Evolutionary conservation across 2,888 invertebrate genomes (phyloP), one percentile per base, ranked within the genome.

Genomic region (Flexamia atlantica): DNA sequence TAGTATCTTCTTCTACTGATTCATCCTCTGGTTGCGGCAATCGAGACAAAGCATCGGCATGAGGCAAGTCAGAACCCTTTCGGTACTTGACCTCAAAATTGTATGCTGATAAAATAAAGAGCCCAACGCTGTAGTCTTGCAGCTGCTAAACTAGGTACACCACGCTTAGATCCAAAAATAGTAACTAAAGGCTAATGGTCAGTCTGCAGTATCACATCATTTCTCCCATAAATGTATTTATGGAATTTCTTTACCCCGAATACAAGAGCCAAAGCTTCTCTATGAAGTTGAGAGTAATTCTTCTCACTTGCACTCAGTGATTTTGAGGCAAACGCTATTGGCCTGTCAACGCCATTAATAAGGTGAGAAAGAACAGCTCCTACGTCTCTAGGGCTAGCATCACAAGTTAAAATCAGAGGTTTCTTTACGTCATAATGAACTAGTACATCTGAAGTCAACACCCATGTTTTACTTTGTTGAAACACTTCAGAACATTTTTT

Each of bases 311-410:
- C 36, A 1, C 82, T 57, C 46, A 85, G 40, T 7, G 82, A 36
- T 64, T 64, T 5, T 42, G 84, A 85, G 30, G 82, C 85, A 82
- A 82, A 85, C 1, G 42, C 81, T 5, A 85, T 74, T 23, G 85
- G 81, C 23, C 36, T 53, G n/a, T 72, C 74, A 10, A 60, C 20
- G 1, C 79, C 82, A 82, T 79, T 36, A 17, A 79, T 68, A n/a
- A 32, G 50, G 10, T 85, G 83, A 60, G 40, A 2, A 2, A 86
- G 46, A 0, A 85, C 85, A 17, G 87, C 85, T 30, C 86, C 85
- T 1, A 86, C 85, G 0, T 85, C 85, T 76, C 84, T n/a, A n/a
- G n/a, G n/a, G n/a, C n/a, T 84, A 23, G 83, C 80, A 82, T 86
- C 87, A 14, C 82, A 79, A 46, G 83, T 53, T 30, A 84, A 30